A percentile compares a stretch with the other conserved stretches of the same genome.
Evolutionary conservation across 2,113 vertebrate genomes (phyloP).

Genomic region (Pandion haliaetus): DNA sequence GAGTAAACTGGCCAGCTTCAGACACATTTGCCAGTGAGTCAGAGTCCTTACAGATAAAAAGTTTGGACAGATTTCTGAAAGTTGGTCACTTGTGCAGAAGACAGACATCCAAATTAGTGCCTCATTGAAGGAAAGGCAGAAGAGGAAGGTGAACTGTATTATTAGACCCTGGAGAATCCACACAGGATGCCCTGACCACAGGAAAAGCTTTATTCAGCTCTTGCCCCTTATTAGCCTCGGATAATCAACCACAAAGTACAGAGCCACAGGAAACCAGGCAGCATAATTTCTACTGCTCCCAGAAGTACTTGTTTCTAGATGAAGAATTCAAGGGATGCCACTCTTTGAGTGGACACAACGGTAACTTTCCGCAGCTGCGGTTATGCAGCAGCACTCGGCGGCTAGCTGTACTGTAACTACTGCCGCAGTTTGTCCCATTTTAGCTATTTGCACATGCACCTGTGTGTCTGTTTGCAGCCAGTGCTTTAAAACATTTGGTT

Average conservation of each 20-base stretch:
- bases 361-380: background rate
- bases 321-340: background rate
- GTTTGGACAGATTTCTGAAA: background rate
- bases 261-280: slow-evolving; percentile 35
- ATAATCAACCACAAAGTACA: slow-evolving; percentile 55
- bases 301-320: background rate
- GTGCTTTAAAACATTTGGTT: background rate
- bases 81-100: background rate
- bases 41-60: background rate
- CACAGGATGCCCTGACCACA: slow-evolving; percentile 60
- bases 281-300: background rate
- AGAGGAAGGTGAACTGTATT: slow-evolving; percentile 61
- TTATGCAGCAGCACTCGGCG: background rate
- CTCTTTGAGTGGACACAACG: background rate
- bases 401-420: background rate
- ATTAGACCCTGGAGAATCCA: slow-evolving; percentile 45
- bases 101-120: slow-evolving; percentile 15
- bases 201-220: slow-evolving; percentile 53
- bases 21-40: background rate
- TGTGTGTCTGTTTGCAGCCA: background rate
- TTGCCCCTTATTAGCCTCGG: slow-evolving; percentile 38
- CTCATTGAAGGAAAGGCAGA: slow-evolving; percentile 26
- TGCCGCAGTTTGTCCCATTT: background rate
- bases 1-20: background rate
- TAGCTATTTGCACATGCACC: background rate